Base-by-base conservation (phyloP, 2,113 vertebrate species). In the Artemisiospiza belli region DNA sequence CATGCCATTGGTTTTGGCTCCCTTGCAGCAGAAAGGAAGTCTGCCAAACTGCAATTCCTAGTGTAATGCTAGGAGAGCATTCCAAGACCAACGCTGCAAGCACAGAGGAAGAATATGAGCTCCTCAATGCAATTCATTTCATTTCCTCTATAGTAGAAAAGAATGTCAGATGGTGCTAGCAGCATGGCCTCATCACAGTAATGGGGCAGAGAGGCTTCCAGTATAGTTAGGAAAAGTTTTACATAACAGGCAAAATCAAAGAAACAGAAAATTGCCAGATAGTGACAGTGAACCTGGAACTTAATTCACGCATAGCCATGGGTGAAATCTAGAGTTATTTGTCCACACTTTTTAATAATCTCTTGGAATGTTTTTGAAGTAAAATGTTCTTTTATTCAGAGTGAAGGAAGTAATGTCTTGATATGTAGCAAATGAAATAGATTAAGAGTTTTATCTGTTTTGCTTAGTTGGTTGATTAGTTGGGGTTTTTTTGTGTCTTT, bases 61-160 rank as follows among this genome's bases (percentile, higher is more conserved):
- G 33, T 66, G 14, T 69, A 64, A 62, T 92, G 64, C 63, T 89
- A 58, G 25, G 14, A 59, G 21, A 81, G 13, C 22, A 63, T 92
- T 97, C 93, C 44, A 92, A 35, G 11, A 84, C n/a, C 69, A 83
- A 15, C 15, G 27, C 82, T 66, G 31, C n/a, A 80, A 87, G 82
- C 51, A 28, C 6, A 85, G 25, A 16, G 16, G 28, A 41, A 61
- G 68, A 58, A 73, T 21, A 83, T 2, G 4, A 37, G 39, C 15
- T 88, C 10, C 30, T 83, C 41, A 68, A 5, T 55, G 6, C 18
- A 51, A 14, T 44, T 69, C 59, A 16, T 91, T 92, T 92, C 6
- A 8, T 35, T 77, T 19, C 2, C 19, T 30, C 15, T 39, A 1
- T 41, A 55, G 43, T 10, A 41, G 55, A 43, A 82, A 79, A 15